phyloP scores from a whole-genome alignment of 1,140 invertebrate genomes.

The Antheraea mylitta region DNA sequence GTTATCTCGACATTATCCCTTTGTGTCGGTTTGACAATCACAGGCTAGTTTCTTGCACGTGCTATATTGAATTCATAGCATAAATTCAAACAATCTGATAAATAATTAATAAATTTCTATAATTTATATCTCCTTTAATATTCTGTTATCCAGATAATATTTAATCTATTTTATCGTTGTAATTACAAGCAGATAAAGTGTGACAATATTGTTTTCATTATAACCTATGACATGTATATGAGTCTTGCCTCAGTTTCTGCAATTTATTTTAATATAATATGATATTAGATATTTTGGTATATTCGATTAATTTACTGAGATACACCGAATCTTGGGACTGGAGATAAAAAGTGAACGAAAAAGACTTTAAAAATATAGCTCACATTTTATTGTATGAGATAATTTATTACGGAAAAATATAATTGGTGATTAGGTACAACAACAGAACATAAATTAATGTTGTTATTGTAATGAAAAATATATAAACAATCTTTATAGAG shows the following conservation, averaged over 20 bases:
- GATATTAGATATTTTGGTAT: too few species aligned
- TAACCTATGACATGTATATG: slow-evolving; percentile 6
- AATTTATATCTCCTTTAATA: slow-evolving; percentile 13
- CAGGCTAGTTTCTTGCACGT: slow-evolving; percentile 1
- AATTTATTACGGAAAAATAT: neutral
- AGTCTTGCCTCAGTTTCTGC: neutral
- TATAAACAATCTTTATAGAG: neutral
- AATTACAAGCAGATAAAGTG: slow-evolving; percentile 10
- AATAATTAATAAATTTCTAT: slow-evolving; percentile 5
- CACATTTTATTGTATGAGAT: neutral
- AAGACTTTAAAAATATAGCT: neutral
- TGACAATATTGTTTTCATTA: slow-evolving; percentile 1
- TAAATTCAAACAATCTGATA: neutral
- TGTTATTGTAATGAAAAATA: slow-evolving; percentile 10
- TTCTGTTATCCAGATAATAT: slow-evolving; percentile 15
- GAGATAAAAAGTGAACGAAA: too few species aligned
- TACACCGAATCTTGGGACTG: too few species aligned
- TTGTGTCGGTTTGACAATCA: neutral
- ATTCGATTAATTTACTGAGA: too few species aligned
- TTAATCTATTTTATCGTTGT: slow-evolving; percentile 2
- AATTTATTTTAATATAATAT: neutral
- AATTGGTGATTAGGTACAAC: neutral
- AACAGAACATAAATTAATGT: neutral
- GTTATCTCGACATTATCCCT: neutral
- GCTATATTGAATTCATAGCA: neutral